Conservation (phyloP, 1,140 invertebrate species). For the Chymomyza costata region DNA sequence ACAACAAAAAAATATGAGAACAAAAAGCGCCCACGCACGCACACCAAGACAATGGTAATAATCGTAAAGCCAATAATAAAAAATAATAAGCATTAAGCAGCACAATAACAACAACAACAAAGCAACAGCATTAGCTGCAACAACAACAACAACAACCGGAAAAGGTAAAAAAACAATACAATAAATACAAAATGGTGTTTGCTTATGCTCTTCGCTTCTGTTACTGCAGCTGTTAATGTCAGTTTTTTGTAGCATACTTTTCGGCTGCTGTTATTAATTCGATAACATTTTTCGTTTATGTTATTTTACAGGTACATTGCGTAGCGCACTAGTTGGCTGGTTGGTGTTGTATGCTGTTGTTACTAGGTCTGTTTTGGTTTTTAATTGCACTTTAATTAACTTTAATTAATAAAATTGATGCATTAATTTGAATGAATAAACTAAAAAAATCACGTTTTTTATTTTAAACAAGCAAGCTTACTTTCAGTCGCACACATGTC, state of each 20-base stretch:
- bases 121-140: constrained; percentile 19
- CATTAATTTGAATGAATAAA: too few relatives aligned
- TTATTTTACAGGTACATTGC: too few relatives aligned
- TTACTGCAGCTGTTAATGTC: constrained; percentile 48
- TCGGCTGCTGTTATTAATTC: constrained; percentile 29
- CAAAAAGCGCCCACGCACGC: neutral
- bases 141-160: constrained; percentile 6
- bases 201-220: neutral
- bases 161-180: constrained; percentile 49
- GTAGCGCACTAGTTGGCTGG: too few relatives aligned
- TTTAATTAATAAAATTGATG: too few relatives aligned
- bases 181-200: constrained; percentile 66
- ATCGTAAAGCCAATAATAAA: constrained; percentile 65
- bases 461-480: too few relatives aligned
- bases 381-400: too few relatives aligned
- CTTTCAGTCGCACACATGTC: too few relatives aligned
- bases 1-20: constrained; percentile 1
- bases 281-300: too few relatives aligned
- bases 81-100: constrained; percentile 71
- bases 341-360: constrained; percentile 8
- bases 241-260: constrained; percentile 60
- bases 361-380: constrained; percentile 3
- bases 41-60: constrained; percentile 36
- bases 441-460: too few relatives aligned
- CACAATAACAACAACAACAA: constrained; percentile 29